Base-by-base conservation (phyloP, 2,888 invertebrate species). In the Drosophila subquinaria region DNA sequence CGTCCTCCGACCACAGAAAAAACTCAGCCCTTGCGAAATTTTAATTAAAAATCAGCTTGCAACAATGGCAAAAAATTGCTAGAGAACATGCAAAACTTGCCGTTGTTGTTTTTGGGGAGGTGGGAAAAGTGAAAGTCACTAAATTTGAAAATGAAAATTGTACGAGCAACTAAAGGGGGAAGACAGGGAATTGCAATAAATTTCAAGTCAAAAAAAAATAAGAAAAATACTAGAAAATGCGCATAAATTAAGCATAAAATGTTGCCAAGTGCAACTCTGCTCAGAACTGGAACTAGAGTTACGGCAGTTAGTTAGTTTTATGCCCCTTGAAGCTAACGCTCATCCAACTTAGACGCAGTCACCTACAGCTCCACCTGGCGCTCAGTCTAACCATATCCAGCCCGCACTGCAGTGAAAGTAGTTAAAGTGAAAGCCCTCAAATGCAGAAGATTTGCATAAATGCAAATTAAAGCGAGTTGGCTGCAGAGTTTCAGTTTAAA, bases 81-180 rank as follows among this genome's bases (percentile, higher is more conserved):
- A 35, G 23, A 64, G 45, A 69, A 63, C 72, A 76, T 72, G 76
- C 65, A 55, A 53, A 73, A 67, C 47, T 47, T 47, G 38, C n/a
- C 27, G 35, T 40, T 65, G 52, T 53, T 61, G 43, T 17, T 45
- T 45, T 17, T 17, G 1, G 35, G 30, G 38, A 55, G 47, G 51
- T 43, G 62, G 51, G 6, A 80, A 81, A 86, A 87, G 87, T 73
- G 82, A 87, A 87, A 86, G 87, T 79, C 81, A 79, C 80, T 76
- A 76, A 79, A 79, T 69, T 78, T 51, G 53, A 66, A 73, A 77
- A 70, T 45, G 48, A 76, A 76, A 79, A 69, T 73, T 68, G 50
- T 47, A 27, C 70, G 35, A 35, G 57, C 56, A 56, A 42, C 17
- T 15, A 4, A 33, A 8, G 36, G 38, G n/a, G 5, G 4, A 6